Base-by-base conservation (phyloP, 1,140 invertebrate species). In the Polypedilum vanderplanki region DNA sequence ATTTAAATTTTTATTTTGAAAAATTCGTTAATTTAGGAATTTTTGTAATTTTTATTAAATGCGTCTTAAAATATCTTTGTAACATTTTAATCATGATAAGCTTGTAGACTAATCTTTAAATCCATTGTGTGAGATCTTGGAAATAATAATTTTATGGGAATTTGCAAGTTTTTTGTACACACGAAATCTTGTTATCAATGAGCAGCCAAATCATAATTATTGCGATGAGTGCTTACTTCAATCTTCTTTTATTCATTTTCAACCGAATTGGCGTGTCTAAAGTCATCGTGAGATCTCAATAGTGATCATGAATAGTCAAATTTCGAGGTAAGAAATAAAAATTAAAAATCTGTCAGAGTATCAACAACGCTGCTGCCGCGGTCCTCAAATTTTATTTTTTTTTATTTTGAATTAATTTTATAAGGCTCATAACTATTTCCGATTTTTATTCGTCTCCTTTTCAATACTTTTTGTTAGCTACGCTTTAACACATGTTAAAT, bases 221-320 rank as follows among this genome's bases (percentile, higher is more conserved):
- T 57, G 7, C 15, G 46, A 57, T 57, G 46, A 57, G 12, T 57
- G 10, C n/a, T 4, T 57, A n/a, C n/a, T n/a, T 57, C 3, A n/a
- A n/a, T n/a, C 15, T n/a, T 12, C 12, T 57, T 46, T 46, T 46
- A 8, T 46, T 46, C 9, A 46, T n/a, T n/a, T 57, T 57, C 10
- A n/a, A n/a, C 46, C 12, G 46, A 57, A 57, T 57, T 57, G n/a
- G 46, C 46, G 46, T 57, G 46, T 57, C 46, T n/a, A n/a, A 57
- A 57, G n/a, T 57, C n/a, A 57, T 57, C 24, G 46, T 57, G 46
- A 57, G n/a, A 57, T 57, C 46, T 57, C n/a, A 57, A 57, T 57
- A 46, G 15, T 12, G 41, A 15, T 12, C 15, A 46, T 46, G 41
- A 9, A 46, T 46, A 12, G n/a, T n/a, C 12, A 57, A n/a, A 4